Evolutionary conservation across 2,113 vertebrate genomes (phyloP).

Genomic region (Corythoichthys intestinalis): DNA sequence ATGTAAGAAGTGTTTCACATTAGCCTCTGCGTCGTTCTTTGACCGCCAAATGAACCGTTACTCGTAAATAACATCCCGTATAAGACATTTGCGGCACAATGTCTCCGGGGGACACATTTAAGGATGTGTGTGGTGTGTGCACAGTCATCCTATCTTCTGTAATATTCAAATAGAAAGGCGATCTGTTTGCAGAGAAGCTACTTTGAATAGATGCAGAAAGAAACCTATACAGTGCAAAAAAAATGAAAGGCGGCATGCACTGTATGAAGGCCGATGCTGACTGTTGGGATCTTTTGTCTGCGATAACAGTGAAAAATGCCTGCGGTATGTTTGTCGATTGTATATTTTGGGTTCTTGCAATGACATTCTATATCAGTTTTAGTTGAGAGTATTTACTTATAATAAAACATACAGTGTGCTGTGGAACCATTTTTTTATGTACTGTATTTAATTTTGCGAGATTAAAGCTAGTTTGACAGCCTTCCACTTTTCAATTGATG

Average conservation of each 20-base stretch:
- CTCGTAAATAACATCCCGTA: conserved; percentile 10
- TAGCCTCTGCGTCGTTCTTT: not conserved
- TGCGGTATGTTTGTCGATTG: conserved; percentile 11
- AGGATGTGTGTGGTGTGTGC: conserved; percentile 21
- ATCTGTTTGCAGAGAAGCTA: conserved; percentile 29
- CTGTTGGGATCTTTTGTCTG: conserved; percentile 44
- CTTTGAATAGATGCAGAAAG: conserved; percentile 31
- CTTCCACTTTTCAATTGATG: not conserved
- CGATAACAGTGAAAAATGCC: conserved; percentile 21
- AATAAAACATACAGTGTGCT: not conserved
- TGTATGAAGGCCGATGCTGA: conserved; percentile 40
- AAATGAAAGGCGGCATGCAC: conserved; percentile 31
- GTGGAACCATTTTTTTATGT: not conserved
- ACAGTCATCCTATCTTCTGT: conserved; percentile 26
- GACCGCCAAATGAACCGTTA: conserved; percentile 10
- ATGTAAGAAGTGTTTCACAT: conserved; percentile 3
- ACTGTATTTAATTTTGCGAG: not conserved
- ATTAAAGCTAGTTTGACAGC: not conserved
- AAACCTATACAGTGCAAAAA: conserved; percentile 20
- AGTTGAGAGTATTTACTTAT: not conserved
- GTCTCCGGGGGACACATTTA: conserved; percentile 29
- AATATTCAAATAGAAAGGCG: conserved; percentile 30
- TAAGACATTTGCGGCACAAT: conserved; percentile 3
- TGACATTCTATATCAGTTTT: not conserved
- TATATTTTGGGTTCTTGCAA: conserved; percentile 21